Percentiles rank a stretch among this genome's conserved stretches.
Evolutionary conservation across 2,888 invertebrate species (phyloP).

Genomic region (Chymomyza caudatula): DNA sequence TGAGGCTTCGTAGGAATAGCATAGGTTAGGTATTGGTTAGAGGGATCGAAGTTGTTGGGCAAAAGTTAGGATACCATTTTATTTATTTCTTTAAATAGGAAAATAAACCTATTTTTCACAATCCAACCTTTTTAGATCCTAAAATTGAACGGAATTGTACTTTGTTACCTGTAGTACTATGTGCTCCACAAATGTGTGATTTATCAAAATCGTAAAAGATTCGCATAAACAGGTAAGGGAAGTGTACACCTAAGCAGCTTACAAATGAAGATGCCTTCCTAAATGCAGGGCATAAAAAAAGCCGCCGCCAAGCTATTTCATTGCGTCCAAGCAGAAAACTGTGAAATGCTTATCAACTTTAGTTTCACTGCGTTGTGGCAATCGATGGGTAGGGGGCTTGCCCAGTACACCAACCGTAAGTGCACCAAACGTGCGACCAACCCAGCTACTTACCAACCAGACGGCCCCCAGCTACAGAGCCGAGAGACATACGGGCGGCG

Average conservation of each 20-base stretch:
- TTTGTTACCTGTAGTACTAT: too few relatives aligned
- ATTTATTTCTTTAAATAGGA: too few relatives aligned
- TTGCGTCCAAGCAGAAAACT: constrained; percentile 1
- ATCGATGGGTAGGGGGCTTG: not conserved
- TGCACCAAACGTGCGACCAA: not conserved
- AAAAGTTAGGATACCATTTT: too few relatives aligned
- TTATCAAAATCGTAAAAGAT: too few relatives aligned
- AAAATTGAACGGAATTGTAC: too few relatives aligned
- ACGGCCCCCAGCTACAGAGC: not conserved
- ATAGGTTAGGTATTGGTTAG: too few relatives aligned
- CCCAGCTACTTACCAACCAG: not conserved
- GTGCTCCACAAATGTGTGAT: too few relatives aligned
- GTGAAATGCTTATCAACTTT: not conserved
- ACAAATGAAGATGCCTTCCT: not conserved
- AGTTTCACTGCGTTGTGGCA: constrained; percentile 3
- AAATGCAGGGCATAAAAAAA: not conserved
- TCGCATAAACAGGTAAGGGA: too few relatives aligned
- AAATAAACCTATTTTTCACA: too few relatives aligned
- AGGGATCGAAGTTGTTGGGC: too few relatives aligned
- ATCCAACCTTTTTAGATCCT: too few relatives aligned
- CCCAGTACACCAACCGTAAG: not conserved
- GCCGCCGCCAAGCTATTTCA: not conserved
- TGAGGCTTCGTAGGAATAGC: too few relatives aligned
- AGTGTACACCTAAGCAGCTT: not conserved
- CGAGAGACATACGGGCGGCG: not conserved